Base-by-base conservation (phyloP, 2,113 vertebrate genomes). In the Suricata suricatta region DNA sequence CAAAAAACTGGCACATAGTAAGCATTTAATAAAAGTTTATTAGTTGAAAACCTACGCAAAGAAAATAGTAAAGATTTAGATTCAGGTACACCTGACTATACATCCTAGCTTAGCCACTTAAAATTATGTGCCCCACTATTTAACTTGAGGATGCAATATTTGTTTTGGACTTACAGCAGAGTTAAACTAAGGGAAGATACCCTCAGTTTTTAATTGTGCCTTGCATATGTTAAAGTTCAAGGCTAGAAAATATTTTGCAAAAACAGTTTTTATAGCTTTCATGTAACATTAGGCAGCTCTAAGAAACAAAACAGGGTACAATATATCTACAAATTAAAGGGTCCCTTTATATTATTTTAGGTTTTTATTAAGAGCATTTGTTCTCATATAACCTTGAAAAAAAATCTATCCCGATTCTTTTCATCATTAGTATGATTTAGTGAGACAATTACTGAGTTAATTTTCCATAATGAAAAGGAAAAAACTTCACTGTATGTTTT, bases 341-440 rank as follows among this genome's bases (percentile, higher is more conserved):
- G 38, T 74, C 0, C 33, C 29, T 93, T 90, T 81, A 17, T 72
- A 41, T 81, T 95, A 82, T 77, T 90, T 96, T 92, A 87, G 14
- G 12, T 84, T 93, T 83, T 8, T 92, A 47, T 47, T 94, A 81
- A 71, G 41, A 3, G 2, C 50, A 60, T 92, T 80, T 96, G 71
- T 90, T 96, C 66, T 95, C n/a, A 72, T 47, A 35, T 95, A 95
- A 77, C 69, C 85, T 95, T 95, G 93, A 93, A 85, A 96, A 85
- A 96, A 96, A 92, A 95, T 88, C 77, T 84, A 21, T 6, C 29
- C 29, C 10, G 2, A 86, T 95, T 96, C 13, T 95, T 96, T 96
- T 89, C 31, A 92, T 95, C 72, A 83, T 86, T 86, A 95, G 29
- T 44, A 12, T 89, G 63, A 97, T 96, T 89, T 89, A 96, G 72